Conservation (phyloP, 2,797 vertebrate genomes). For the Eleutherodactylus coqui region DNA sequence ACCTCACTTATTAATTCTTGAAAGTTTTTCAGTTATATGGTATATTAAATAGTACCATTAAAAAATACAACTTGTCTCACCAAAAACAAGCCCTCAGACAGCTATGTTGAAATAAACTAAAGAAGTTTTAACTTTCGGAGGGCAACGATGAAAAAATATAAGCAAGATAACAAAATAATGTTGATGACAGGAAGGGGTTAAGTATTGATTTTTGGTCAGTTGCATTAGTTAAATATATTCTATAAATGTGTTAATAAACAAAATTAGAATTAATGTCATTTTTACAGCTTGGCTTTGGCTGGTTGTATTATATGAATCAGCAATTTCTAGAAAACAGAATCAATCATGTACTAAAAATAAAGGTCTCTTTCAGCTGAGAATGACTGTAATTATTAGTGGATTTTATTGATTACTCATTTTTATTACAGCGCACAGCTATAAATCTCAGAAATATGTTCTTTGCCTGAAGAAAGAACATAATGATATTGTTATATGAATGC, state of each 20-base stretch:
- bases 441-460: slow-evolving; percentile 72
- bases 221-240: neutral
- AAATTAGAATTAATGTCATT: slow-evolving; percentile 59
- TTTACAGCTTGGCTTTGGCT: slow-evolving; percentile 67
- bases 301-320: slow-evolving; percentile 68
- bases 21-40: too few species aligned
- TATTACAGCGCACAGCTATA: slow-evolving; percentile 66
- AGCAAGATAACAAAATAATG: too few species aligned
- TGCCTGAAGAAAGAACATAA: slow-evolving; percentile 32
- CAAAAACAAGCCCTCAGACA: too few species aligned
- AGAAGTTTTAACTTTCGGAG: too few species aligned
- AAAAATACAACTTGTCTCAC: too few species aligned
- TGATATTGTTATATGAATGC: neutral
- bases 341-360: slow-evolving; percentile 66
- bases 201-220: neutral
- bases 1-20: too few species aligned
- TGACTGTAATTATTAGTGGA: slow-evolving; percentile 57
- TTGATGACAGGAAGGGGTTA: too few species aligned
- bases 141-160: too few species aligned
- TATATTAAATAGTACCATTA: too few species aligned
- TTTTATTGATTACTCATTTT: slow-evolving; percentile 65
- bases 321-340: slow-evolving; percentile 67
- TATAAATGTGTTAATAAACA: neutral
- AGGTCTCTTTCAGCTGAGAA: slow-evolving; percentile 64
- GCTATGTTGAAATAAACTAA: too few species aligned